Conservation (phyloP, 2,113 vertebrate genomes). For the Laticauda colubrina region DNA sequence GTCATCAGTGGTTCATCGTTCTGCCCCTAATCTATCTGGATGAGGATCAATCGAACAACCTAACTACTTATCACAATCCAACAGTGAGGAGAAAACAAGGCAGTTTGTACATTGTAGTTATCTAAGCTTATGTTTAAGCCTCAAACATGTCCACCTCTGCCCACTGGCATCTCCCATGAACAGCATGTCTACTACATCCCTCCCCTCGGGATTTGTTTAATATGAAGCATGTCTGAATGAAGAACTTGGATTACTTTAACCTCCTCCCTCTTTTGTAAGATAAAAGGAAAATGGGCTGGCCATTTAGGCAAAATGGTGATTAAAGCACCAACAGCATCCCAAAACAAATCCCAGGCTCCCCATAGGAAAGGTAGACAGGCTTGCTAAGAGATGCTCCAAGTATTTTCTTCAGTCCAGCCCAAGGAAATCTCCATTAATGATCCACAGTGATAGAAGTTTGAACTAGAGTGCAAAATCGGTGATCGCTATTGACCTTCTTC, state of each 20-base stretch:
- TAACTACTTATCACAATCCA: not conserved
- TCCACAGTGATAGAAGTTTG: not conserved
- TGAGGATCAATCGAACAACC: not conserved
- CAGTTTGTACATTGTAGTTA: not conserved
- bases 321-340: not conserved
- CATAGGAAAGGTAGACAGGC: not conserved
- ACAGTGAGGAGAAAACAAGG: not conserved
- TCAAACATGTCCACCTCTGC: not conserved
- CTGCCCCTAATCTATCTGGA: not conserved
- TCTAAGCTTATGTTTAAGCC: not conserved
- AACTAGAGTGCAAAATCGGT: not conserved
- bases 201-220: not conserved
- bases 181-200: not conserved
- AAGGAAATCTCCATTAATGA: not conserved
- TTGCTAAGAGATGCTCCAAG: not conserved
- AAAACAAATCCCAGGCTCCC: not conserved
- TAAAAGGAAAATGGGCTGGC: not conserved
- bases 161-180: not conserved
- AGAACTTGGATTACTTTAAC: not conserved
- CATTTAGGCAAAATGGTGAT: not conserved
- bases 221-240: not conserved
- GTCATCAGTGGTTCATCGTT: not conserved
- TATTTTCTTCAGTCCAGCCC: not conserved
- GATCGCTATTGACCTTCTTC: not conserved
- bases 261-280: not conserved